A percentile compares a stretch with the other conserved stretches of the same genome.
Conservation (phyloP, 2,113 vertebrate genomes). For the Seriola dumerili region DNA sequence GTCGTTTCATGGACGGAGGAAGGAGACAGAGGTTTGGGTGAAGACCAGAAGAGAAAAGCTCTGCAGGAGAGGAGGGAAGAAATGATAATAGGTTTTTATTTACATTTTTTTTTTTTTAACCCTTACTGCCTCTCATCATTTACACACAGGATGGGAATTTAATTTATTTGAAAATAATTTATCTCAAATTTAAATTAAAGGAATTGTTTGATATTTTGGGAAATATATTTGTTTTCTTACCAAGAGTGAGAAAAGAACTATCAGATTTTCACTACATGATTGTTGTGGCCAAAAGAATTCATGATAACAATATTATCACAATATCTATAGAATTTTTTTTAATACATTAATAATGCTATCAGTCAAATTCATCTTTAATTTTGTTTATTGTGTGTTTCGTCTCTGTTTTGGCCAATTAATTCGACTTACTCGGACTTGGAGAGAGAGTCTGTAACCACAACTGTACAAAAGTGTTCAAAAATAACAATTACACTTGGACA, state of each 20-base stretch:
- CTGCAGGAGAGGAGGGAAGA: background rate
- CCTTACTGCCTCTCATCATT: background rate
- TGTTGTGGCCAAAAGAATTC: background rate
- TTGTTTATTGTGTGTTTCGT: no score
- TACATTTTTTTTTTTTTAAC: background rate
- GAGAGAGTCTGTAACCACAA: no score
- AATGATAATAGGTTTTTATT: background rate
- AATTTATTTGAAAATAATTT: background rate
- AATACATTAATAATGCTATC: no score
- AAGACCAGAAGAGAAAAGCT: background rate
- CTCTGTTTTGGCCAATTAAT: no score
- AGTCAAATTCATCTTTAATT: no score
- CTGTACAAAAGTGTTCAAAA: no score
- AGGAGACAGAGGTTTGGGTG: background rate
- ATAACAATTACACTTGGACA: no score
- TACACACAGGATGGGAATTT: background rate
- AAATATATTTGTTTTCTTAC: no score
- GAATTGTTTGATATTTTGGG: background rate
- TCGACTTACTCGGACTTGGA: no score
- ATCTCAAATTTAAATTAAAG: background rate
- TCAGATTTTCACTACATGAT: no score
- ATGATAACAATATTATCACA: no score
- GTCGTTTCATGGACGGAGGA: conserved; percentile 5
- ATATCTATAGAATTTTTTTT: no score
- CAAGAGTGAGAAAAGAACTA: background rate